A percentile compares a stretch with the other conserved stretches of the same genome.
Conservation (phyloP, 2,888 invertebrate species). For the Coecobrya sp. region DNA sequence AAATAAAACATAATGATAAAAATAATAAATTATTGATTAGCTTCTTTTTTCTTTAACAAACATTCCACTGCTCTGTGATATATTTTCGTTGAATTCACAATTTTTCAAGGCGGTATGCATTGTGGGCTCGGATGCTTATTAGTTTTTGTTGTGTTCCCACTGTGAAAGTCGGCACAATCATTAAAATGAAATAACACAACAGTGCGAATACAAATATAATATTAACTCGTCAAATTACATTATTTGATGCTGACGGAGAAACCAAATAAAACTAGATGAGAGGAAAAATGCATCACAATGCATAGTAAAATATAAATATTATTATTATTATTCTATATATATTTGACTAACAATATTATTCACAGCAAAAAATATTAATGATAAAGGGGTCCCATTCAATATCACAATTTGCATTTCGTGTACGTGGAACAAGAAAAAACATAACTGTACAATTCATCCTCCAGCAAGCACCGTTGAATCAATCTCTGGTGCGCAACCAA, state of each 20-base stretch:
- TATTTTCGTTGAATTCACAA: neutral
- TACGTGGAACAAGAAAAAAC: neutral
- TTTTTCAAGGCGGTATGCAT: too few species aligned
- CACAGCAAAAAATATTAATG: neutral
- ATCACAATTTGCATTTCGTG: too few species aligned
- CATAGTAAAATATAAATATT: too few species aligned
- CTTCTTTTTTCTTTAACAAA: neutral
- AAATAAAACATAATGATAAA: neutral
- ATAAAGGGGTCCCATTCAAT: neutral
- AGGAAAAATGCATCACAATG: too few species aligned
- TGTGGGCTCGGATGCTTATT: too few species aligned
- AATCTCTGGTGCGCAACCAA: constrained; percentile 21
- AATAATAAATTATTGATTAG: constrained; percentile 55
- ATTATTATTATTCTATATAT: too few species aligned
- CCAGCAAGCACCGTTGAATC: constrained; percentile 15
- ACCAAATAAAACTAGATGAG: too few species aligned
- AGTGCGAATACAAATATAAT: neutral
- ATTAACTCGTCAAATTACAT: too few species aligned
- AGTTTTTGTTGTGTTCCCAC: too few species aligned
- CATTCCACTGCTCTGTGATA: neutral
- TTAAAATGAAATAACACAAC: neutral
- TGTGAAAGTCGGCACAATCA: constrained; percentile 5
- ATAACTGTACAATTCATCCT: neutral
- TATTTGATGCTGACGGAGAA: too few species aligned
- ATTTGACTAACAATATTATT: neutral